A percentile compares a stretch with the other conserved stretches of the same genome.
These are phyloP conservation scores for Oreortyx pictus DNA, from an alignment of 2,797 vertebrate species.

Conservation along the genomic window DNA sequence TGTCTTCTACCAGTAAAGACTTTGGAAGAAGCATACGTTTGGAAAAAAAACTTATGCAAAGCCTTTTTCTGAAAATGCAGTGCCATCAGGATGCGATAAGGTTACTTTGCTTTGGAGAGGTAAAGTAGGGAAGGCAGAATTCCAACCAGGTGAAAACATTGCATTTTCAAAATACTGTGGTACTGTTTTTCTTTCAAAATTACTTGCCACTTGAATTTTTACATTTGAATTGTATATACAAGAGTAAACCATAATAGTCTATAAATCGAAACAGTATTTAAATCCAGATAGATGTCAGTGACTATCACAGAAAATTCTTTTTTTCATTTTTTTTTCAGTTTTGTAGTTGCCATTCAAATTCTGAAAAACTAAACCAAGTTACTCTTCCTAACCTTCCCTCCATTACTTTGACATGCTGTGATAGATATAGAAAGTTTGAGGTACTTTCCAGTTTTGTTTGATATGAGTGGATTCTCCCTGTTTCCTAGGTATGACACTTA, in stretches of 20 bases:
- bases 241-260: not conserved
- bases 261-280: not conserved
- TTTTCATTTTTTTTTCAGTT: not conserved
- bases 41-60: not conserved
- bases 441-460: not conserved
- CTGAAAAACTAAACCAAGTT: not conserved
- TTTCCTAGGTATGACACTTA: conserved; percentile 30
- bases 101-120: not conserved
- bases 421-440: not conserved
- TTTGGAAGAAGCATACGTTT: not conserved
- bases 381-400: not conserved
- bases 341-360: not conserved
- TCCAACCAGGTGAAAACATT: not conserved
- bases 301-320: not conserved
- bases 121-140: not conserved
- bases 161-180: not conserved
- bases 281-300: not conserved
- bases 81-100: not conserved
- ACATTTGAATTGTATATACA: not conserved
- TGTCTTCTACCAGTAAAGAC: not conserved
- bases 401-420: not conserved
- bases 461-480: not conserved
- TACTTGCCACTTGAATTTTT: not conserved
- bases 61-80: not conserved
- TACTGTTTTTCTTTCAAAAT: not conserved